phyloP scores from a whole-genome alignment of 2,888 invertebrate genomes.

The Caenorhabditis auriculariae region DNA sequence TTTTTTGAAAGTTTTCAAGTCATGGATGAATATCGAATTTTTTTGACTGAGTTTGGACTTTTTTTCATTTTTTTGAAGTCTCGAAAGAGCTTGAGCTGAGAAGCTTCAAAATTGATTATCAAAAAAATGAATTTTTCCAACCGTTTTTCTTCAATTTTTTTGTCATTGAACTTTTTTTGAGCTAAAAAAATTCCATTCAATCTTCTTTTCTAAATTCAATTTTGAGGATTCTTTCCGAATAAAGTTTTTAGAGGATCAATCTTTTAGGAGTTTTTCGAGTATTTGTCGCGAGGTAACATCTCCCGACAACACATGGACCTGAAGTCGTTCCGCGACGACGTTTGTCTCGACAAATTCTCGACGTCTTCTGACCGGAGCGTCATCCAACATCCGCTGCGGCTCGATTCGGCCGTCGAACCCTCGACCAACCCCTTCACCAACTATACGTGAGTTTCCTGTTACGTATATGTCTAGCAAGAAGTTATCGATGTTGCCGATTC shows the following conservation, averaged over 20 bases:
- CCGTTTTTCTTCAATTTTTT: no score
- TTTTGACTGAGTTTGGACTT: no score
- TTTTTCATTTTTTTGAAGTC: no score
- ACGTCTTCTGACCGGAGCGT: constrained; percentile 35
- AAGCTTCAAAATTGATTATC: no score
- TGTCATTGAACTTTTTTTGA: no score
- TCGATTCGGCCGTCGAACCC: constrained; percentile 90
- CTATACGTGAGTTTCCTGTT: constrained; percentile 78
- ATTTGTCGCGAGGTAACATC: constrained; percentile 85
- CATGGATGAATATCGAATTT: no score
- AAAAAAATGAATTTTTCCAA: no score
- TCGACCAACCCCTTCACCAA: constrained; percentile 97
- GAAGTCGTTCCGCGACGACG: constrained; percentile 75
- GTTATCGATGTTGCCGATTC: not conserved
- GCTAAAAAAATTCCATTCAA: no score
- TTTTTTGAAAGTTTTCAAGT: no score
- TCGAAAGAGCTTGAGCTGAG: no score
- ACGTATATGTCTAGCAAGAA: not conserved
- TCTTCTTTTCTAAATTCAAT: no score
- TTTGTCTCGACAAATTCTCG: constrained; percentile 47
- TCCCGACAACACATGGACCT: constrained; percentile 90
- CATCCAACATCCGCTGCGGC: constrained; percentile 91
- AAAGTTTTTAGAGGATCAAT: constrained; percentile 3
- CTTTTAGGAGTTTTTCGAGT: constrained; percentile 87
- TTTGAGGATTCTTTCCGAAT: no score